Percentiles rank a stretch among this genome's conserved stretches.
These are phyloP conservation scores for Manacus vitellinus DNA, from an alignment of 2,113 vertebrate species.

Conservation along the genomic window DNA sequence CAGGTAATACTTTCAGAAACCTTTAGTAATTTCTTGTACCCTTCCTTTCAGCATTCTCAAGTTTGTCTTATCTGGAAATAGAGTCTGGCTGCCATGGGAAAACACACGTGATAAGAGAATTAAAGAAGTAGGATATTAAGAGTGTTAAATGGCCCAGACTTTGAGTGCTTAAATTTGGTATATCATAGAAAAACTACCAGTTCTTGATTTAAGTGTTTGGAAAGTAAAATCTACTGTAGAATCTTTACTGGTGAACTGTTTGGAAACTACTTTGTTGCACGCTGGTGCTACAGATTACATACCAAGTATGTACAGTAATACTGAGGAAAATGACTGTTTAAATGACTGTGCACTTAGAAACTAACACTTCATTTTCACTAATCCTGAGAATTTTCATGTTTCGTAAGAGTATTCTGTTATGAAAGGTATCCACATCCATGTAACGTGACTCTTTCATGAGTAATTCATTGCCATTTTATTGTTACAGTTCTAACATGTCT, in stretches of 20 bases:
- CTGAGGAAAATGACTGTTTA: background rate
- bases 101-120: background rate
- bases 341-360: background rate
- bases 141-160: background rate
- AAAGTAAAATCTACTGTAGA: background rate
- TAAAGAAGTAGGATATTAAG: background rate
- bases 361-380: background rate
- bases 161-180: background rate
- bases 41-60: background rate
- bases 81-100: background rate
- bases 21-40: background rate
- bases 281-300: background rate
- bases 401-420: background rate
- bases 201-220: background rate
- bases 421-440: background rate
- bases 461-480: constrained; percentile 26
- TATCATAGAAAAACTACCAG: background rate
- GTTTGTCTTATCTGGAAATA: background rate
- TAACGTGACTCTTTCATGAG: background rate
- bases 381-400: background rate
- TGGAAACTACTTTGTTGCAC: background rate
- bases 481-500: constrained; percentile 10
- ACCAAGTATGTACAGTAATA: background rate
- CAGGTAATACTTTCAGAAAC: background rate
- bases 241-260: background rate